Evolutionary conservation across 2,113 vertebrate species (phyloP), one percentile per base, ranked within the genome.

Genomic region (Scomber japonicus): DNA sequence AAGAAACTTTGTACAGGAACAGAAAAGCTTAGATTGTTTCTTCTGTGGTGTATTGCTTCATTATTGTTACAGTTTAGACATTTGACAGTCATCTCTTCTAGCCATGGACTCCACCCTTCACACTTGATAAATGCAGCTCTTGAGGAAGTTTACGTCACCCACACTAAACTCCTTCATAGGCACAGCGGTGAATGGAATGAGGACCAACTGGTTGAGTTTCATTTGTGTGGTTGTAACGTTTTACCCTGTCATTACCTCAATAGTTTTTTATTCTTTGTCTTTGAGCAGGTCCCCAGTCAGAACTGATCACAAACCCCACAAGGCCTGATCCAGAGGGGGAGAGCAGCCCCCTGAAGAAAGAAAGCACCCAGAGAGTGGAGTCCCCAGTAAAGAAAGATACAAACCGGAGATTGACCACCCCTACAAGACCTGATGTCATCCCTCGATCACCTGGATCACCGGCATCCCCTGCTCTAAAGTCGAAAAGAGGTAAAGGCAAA

Each of bases 271-370:
- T 54, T 86, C 64, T 85, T 48, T 83, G 46, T 86, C 53, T 83
- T 56, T 1, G 3, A 61, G 8, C 81, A 92, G 93, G 91, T 90
- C 78, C 83, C 27, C 61, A 60, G 30, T 53, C 86, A 21, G 80
- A 74, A 63, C 70, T 84, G 14, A 87, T 92, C 17, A 40, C 50
- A 9, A 89, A 80, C 21, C 85, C 77, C 10, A 76, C 63, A 0
- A 89, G 87, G 50, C 85, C 87, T 4, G 88, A 89, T 45, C 90
- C 89, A 0, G 92, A 94, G 71, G 93, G 92, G 63, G 87, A 81
- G 55, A 94, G 85, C 63, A 87, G 87, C 70, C 89, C 90, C 31
- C 82, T 59, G 15, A 87, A 86, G 45, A 83, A 64, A 0, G 90
- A 89, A 8, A 53, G 27, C 44, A 16, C 24, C 2, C 77, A 69